Percentiles rank a stretch among this genome's conserved stretches.
Conservation (phyloP, 2,797 vertebrate species). For the Phoxinus dragarum region DNA sequence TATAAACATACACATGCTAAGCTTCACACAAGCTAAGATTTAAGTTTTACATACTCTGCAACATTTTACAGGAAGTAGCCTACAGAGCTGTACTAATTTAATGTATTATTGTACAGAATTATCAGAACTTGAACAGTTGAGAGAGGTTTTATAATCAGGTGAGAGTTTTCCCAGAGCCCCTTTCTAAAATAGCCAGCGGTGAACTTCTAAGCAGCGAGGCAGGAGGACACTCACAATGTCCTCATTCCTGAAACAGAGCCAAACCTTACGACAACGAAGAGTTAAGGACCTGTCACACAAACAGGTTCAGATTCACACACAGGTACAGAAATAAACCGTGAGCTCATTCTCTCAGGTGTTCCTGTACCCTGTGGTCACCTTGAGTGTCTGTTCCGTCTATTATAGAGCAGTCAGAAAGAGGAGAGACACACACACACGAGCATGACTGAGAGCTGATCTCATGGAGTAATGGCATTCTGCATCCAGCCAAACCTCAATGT, state of each 20-base stretch:
- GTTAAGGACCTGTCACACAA: constrained; percentile 52
- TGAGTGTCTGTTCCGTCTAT: constrained; percentile 61
- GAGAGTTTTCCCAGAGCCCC: constrained; percentile 39
- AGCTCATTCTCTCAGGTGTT: constrained; percentile 69
- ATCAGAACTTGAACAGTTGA: not conserved
- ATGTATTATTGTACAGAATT: not conserved
- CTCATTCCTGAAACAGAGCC: constrained; percentile 59
- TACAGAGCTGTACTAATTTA: not conserved
- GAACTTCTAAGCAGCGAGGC: constrained; percentile 46
- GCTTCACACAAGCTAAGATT: not conserved
- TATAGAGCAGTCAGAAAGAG: constrained; percentile 57
- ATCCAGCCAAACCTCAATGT: constrained; percentile 35
- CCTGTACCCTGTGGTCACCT: constrained; percentile 60
- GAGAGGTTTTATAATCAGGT: constrained; percentile 40
- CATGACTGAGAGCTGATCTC: constrained; percentile 41
- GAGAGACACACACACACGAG: not conserved
- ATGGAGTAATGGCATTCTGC: constrained; percentile 38
- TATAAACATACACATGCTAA: not conserved
- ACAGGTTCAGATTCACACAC: constrained; percentile 46
- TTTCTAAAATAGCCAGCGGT: constrained; percentile 44
- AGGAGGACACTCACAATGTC: constrained; percentile 54
- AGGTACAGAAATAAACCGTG: constrained; percentile 73
- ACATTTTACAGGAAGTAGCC: not conserved
- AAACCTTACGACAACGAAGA: constrained; percentile 62
- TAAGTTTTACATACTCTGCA: not conserved